Conservation (phyloP, 2,113 vertebrate species). For the Gymnobelideus leadbeateri region DNA sequence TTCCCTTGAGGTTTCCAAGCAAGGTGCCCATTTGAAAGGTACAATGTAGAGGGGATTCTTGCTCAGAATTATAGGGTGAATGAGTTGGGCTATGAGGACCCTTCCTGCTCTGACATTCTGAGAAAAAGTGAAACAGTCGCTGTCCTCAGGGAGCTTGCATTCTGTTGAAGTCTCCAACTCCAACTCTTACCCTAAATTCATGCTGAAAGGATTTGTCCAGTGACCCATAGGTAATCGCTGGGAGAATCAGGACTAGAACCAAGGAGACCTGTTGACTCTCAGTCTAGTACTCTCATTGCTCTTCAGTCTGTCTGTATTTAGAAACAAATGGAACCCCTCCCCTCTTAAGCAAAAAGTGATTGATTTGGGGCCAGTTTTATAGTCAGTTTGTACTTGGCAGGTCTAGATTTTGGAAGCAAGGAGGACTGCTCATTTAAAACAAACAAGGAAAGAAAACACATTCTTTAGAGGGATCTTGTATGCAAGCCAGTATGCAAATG, state of each 20-base stretch:
- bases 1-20: not conserved
- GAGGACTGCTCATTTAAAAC: conserved; percentile 56
- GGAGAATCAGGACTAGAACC: not conserved
- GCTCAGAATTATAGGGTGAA: not conserved
- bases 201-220: not conserved
- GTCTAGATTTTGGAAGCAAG: conserved; percentile 50
- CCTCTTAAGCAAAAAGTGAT: conserved; percentile 22
- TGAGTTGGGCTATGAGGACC: not conserved
- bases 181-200: too few species aligned
- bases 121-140: not conserved
- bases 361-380: not conserved
- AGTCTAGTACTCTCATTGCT: not conserved
- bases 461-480: not conserved
- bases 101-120: not conserved
- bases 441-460: conserved; percentile 31
- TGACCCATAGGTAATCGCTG: too few species aligned
- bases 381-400: conserved; percentile 27
- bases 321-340: not conserved
- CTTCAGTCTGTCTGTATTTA: not conserved
- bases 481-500: not conserved
- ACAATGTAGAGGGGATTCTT: not conserved
- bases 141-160: not conserved
- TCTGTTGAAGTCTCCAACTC: not conserved
- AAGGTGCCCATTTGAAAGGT: not conserved
- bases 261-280: not conserved